Evolutionary conservation across 2,888 invertebrate species (phyloP), one percentile per base, ranked within the genome.

Genomic region (Malthinus seriepunctatus): DNA sequence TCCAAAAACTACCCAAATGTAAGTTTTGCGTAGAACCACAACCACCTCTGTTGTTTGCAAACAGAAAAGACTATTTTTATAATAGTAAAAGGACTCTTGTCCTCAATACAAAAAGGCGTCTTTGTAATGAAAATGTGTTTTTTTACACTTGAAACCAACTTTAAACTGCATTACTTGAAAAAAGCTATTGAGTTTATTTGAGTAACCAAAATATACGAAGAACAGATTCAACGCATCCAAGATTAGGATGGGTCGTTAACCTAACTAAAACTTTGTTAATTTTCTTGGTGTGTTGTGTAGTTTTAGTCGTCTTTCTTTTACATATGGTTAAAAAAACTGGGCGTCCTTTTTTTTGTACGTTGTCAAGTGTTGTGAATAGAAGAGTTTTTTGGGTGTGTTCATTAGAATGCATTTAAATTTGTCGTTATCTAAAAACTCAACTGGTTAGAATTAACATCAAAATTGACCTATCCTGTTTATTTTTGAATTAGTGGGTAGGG

Each of bases 171-270:
- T 62, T 64, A 56, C 57, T 54, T 63, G 51, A 46, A 53, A 44
- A 23, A 23, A 23, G 46, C 62, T 56, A 63, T 63, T 56, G 63
- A 63, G 61, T 58, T 59, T 15, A 56, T 55, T 56, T 62, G 61
- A 59, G 48, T 54, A 59, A 59, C 58, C 56, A 50, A 44, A 48
- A 62, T 15, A 15, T 23, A 14, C 52, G 53, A 56, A 50, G 53
- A 58, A 56, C 53, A 56, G 59, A 67, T 69, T 67, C 71, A 71
- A 70, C 68, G 68, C 68, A 58, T 70, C 69, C 68, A 67, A 69
- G 69, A 71, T 71, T 71, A 69, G 71, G 69, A 67, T 67, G 71
- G 71, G 71, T 71, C 69, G 68, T 70, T 71, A 69, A 71, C 71
- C 71, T 60, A 60, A 34, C 23, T 23, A 52, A 59, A 56, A 56